These are phyloP conservation scores for Macquaria australasica DNA, from an alignment of 2,113 vertebrate genomes.

Conservation along the genomic window DNA sequence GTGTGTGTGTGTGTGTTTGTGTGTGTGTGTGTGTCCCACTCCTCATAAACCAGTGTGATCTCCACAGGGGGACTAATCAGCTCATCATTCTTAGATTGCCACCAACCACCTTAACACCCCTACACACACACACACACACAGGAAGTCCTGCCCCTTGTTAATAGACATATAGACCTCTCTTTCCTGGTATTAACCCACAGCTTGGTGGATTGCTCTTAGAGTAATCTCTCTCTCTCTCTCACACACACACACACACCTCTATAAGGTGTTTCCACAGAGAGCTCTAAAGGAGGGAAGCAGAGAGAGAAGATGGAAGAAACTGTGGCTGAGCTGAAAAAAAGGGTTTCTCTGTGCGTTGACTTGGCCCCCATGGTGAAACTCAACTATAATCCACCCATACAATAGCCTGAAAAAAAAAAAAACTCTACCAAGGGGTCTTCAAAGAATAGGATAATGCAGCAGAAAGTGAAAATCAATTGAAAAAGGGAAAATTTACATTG, in stretches of 20 bases:
- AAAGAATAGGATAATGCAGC: slow-evolving; percentile 10
- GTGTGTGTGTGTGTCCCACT: background rate
- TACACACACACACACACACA: slow-evolving; percentile 9
- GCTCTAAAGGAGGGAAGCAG: background rate
- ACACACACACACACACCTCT: slow-evolving; percentile 17
- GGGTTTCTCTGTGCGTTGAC: background rate
- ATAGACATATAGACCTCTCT: slow-evolving; percentile 50
- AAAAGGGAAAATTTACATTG: background rate
- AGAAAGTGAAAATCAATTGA: slow-evolving; percentile 18
- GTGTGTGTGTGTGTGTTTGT: background rate
- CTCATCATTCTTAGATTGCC: slow-evolving; percentile 61
- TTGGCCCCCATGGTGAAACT: background rate
- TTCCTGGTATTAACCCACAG: slow-evolving; percentile 52
- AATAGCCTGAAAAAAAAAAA: background rate
- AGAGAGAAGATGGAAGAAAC: slow-evolving; percentile 18
- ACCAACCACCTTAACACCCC: slow-evolving; percentile 33
- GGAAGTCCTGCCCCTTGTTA: slow-evolving; percentile 39
- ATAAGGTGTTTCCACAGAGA: slow-evolving; percentile 10
- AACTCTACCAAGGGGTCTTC: background rate
- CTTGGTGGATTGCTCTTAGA: slow-evolving; percentile 41
- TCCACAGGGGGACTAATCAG: slow-evolving; percentile 59
- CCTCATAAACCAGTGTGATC: slow-evolving; percentile 41
- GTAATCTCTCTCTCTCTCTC: slow-evolving; percentile 14
- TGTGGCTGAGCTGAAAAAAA: background rate
- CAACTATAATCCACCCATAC: slow-evolving; percentile 22